phyloP scores from a whole-genome alignment of 1,140 invertebrate genomes.

The Cotesia typhae region DNA sequence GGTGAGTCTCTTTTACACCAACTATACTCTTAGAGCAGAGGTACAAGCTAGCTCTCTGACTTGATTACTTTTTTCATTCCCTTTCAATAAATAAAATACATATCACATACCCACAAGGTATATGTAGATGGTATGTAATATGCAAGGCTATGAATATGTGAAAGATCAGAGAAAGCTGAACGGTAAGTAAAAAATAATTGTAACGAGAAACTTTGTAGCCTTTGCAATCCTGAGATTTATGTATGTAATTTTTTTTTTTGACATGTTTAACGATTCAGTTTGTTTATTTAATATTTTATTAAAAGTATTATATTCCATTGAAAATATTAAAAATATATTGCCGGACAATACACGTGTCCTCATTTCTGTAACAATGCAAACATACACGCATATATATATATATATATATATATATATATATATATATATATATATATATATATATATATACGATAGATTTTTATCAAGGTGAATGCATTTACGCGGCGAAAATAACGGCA shows the following conservation, averaged over 20 bases:
- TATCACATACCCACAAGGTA: not conserved
- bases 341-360: slow-evolving; percentile 37
- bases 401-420: slow-evolving; percentile 37
- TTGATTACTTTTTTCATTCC: no score
- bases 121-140: no score
- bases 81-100: slow-evolving; percentile 1
- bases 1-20: slow-evolving; percentile 40
- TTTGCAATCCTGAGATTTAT: not conserved
- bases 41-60: no score
- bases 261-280: no score
- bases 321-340: slow-evolving; percentile 6
- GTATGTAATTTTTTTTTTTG: not conserved
- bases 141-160: no score
- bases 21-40: no score
- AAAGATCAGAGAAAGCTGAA: no score
- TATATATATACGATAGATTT: slow-evolving; percentile 50
- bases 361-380: slow-evolving; percentile 38
- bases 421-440: slow-evolving; percentile 32
- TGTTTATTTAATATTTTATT: slow-evolving; percentile 2
- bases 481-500: slow-evolving; percentile 20
- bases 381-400: slow-evolving; percentile 47
- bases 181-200: no score
- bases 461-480: slow-evolving; percentile 47
- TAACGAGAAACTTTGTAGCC: no score
- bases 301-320: slow-evolving; percentile 1